These are phyloP conservation scores for Neomicropteryx cornuta DNA, from an alignment of 1,140 invertebrate species.

Conservation along the genomic window DNA sequence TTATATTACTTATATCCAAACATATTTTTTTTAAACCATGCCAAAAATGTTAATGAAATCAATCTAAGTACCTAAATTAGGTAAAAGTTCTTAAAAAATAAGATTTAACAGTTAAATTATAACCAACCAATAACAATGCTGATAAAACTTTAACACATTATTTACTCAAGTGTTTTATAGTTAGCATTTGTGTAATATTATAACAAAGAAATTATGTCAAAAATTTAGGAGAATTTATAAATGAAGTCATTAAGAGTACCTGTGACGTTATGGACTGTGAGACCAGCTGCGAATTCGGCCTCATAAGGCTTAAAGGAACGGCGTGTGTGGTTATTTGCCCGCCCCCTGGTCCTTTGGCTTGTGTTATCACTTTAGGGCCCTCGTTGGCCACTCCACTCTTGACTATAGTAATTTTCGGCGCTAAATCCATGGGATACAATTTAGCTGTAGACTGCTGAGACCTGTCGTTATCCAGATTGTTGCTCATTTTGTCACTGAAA, in stretches of 20 bases:
- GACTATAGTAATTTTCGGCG: conserved; percentile 36
- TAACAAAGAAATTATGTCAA: neutral
- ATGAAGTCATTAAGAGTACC: conserved; percentile 15
- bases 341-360: conserved; percentile 23
- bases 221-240: neutral
- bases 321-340: conserved; percentile 26
- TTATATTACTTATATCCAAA: too few relatives aligned
- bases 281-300: conserved; percentile 30
- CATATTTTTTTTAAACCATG: too few relatives aligned
- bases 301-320: conserved; percentile 26
- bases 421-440: conserved; percentile 39
- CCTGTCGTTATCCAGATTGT: conserved; percentile 33
- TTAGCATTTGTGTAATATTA: conserved; percentile 1
- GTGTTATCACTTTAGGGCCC: conserved; percentile 25
- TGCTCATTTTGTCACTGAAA: conserved; percentile 32
- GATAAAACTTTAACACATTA: neutral
- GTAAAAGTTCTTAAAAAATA: too few relatives aligned
- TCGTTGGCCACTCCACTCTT: conserved; percentile 35
- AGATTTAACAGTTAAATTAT: neutral
- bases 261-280: conserved; percentile 28
- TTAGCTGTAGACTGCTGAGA: conserved; percentile 27
- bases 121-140: neutral
- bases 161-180: conserved; percentile 2
- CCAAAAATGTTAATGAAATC: too few relatives aligned
- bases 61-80: too few relatives aligned